Evolutionary conservation across 2,888 invertebrate genomes (phyloP).

Genomic region (Dolichomitus sp.): DNA sequence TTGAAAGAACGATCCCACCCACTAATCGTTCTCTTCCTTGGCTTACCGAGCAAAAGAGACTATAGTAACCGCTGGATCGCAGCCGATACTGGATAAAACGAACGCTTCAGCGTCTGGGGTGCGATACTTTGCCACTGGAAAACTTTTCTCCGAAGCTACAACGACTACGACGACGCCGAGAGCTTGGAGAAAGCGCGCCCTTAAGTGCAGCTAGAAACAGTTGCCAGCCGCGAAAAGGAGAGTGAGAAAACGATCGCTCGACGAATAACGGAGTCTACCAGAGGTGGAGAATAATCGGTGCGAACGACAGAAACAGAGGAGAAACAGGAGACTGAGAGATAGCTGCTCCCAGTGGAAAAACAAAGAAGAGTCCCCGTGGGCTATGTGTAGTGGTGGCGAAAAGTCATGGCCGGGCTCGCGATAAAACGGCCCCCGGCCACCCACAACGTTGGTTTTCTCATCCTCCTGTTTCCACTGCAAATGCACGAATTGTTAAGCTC

Average conservation of each 20-base stretch:
- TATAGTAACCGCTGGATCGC: conserved; percentile 1
- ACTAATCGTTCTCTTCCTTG: conserved; percentile 49
- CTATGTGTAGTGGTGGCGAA: conserved; percentile 57
- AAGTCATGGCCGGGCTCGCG: conserved; percentile 66
- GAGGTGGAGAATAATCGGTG: conserved; percentile 43
- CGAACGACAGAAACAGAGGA: conserved; percentile 57
- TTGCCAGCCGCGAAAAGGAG: conserved; percentile 74
- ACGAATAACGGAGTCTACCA: conserved; percentile 43
- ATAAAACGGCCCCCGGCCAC: conserved; percentile 61
- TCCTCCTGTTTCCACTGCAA: conserved; percentile 7
- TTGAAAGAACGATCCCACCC: conserved; percentile 54
- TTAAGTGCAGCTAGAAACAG: conserved; percentile 79
- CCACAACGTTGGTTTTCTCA: conserved; percentile 1
- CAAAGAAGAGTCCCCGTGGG: conserved; percentile 55
- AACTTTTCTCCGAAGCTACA: conserved; percentile 49
- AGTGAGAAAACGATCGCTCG: conserved; percentile 58
- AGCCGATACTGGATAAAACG: conserved; percentile 53
- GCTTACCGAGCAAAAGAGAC: conserved; percentile 20
- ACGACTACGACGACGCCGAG: conserved; percentile 15
- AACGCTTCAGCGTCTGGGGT: conserved; percentile 30
- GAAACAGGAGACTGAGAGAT: conserved; percentile 49
- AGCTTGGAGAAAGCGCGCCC: conserved; percentile 52
- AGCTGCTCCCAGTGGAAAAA: conserved; percentile 54
- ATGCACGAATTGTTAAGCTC: conserved; percentile 39
- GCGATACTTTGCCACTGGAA: conserved; percentile 29